Percentiles rank a stretch among this genome's conserved stretches.
These are phyloP conservation scores for Eupithecia exiguata DNA, from an alignment of 2,888 invertebrate genomes.

Conservation along the genomic window DNA sequence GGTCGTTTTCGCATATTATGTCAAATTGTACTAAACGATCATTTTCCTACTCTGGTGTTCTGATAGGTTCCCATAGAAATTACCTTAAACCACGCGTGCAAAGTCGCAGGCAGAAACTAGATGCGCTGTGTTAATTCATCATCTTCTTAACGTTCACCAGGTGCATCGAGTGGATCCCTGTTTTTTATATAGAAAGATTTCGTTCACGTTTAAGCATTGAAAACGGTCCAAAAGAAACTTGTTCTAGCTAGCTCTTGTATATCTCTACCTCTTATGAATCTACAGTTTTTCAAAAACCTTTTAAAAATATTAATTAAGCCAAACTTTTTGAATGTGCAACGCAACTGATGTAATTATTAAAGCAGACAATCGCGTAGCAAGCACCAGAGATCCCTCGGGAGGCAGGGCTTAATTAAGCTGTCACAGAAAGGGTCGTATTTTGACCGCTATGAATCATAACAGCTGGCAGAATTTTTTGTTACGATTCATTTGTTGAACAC, in stretches of 20 bases:
- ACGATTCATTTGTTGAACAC: conserved; percentile 8
- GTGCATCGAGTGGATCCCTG: background rate
- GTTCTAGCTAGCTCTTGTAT: background rate
- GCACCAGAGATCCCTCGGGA: background rate
- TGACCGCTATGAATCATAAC: conserved; percentile 33
- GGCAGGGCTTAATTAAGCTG: conserved; percentile 28
- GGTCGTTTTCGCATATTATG: too few relatives aligned
- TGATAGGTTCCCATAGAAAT: too few relatives aligned
- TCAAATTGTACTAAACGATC: too few relatives aligned
- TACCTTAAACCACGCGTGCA: too few relatives aligned
- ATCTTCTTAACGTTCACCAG: too few relatives aligned
- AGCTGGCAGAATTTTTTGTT: conserved; percentile 3
- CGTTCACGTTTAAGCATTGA: background rate
- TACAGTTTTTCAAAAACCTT: background rate
- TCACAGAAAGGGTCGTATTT: conserved; percentile 29
- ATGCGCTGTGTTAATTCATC: too few relatives aligned
- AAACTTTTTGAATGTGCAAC: conserved; percentile 5
- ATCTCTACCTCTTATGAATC: background rate
- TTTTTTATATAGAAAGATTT: background rate
- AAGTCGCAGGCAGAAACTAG: background rate
- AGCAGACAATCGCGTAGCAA: background rate
- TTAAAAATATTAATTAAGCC: background rate
- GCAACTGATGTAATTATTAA: background rate
- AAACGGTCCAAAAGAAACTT: background rate
- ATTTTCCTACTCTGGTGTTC: too few relatives aligned